phyloP scores from a whole-genome alignment of 1,140 invertebrate genomes.

The Marisa cornuarietis region DNA sequence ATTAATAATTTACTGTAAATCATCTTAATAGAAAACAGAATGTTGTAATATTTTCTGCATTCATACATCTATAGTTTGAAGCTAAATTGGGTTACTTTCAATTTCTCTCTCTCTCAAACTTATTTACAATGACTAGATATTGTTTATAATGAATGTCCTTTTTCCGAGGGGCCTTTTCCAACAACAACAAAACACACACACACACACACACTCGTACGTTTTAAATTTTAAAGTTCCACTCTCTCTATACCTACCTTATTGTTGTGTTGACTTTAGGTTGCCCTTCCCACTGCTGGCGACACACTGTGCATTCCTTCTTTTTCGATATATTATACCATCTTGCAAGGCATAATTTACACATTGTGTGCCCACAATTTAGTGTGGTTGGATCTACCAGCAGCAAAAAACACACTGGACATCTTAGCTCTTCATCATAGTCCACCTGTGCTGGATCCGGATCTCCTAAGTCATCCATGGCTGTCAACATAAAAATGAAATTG shows the following conservation, averaged over 20 bases:
- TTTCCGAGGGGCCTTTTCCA: neutral
- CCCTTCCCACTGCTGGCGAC: constrained; percentile 50
- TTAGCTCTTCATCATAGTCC: constrained; percentile 14
- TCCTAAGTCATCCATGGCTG: neutral
- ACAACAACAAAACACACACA: neutral
- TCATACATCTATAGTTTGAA: too few relatives aligned
- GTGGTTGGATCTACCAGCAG: constrained; percentile 57
- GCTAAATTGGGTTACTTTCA: neutral
- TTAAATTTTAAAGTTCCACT: neutral
- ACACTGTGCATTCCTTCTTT: constrained; percentile 57
- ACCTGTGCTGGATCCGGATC: neutral
- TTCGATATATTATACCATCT: constrained; percentile 50
- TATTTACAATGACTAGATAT: neutral
- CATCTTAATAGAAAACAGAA: neutral
- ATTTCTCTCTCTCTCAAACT: too few relatives aligned
- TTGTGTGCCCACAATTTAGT: constrained; percentile 59
- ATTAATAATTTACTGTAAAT: too few relatives aligned
- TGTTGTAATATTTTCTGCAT: neutral
- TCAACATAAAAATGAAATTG: neutral
- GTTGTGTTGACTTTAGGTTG: constrained; percentile 53
- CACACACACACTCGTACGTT: neutral
- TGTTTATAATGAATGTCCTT: neutral
- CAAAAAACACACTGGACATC: constrained; percentile 48
- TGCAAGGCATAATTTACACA: constrained; percentile 56
- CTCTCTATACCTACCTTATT: constrained; percentile 38